Base-by-base conservation (phyloP, 2,888 invertebrate genomes). In the Argyra leucocephala region DNA sequence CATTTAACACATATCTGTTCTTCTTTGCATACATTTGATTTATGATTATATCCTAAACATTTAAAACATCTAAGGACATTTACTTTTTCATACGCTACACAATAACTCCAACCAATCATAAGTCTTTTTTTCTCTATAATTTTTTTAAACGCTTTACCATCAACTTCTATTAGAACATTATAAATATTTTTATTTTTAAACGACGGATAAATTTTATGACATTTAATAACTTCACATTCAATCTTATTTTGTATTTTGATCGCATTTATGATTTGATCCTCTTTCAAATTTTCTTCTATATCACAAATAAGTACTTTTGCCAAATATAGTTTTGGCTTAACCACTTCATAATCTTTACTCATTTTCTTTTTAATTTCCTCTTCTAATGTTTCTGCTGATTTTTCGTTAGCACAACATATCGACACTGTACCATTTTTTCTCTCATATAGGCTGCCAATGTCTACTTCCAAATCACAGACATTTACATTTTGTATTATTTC, bases 101-200 rank as follows among this genome's bases (percentile, higher is more conserved):
- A 26, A 26, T 6, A 6, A 26, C 7, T 26, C 26, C 26, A 26
- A 26, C 26, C 7, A 65, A 37, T 7, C 62, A n/a, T 58, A 3
- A 62, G 62, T 62, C 15, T 65, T 62, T 65, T 62, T 22, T 1
- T 22, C 60, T 48, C 63, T 15, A 65, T 57, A 60, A 64, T 60
- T 3, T 64, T 57, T 64, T 64, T 61, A 61, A 61, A 64, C 15
- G 61, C 15, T 15, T 37, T 57, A 57, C 18, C 63, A 22, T 65
- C 63, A 31, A 58, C 22, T 65, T 65, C 63, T 36, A 65, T 37
- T 22, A 65, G 63, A 61, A 63, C 63, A n/a, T 65, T 65, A 15
- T 65, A 61, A 3, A 57, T 59, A 57, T 31, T 1, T 57, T 63
- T 61, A 61, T 63, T 66, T 61, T 63, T 63, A 63, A 23, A 61